Evolutionary conservation across 2,797 vertebrate genomes (phyloP).

Genomic region (Phrynocephalus vlangalii): DNA sequence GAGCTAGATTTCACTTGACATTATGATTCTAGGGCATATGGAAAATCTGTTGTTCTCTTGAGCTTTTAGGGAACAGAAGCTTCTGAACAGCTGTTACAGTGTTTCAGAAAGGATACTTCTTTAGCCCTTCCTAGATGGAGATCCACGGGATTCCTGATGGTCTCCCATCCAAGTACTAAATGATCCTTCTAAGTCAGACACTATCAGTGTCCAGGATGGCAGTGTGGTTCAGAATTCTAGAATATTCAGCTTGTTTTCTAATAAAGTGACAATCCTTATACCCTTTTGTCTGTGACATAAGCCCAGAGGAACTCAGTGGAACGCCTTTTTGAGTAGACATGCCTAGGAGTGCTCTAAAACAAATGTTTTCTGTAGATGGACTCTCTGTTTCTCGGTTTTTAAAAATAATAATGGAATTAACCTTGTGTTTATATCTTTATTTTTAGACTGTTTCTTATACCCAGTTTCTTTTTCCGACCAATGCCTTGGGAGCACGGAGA

Average conservation of each 20-base stretch:
- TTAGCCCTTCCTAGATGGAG: no score
- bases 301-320: not conserved
- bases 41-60: not conserved
- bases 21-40: not conserved
- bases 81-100: not conserved
- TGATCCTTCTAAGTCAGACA: no score
- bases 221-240: no score
- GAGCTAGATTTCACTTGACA: not conserved
- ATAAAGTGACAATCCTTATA: not conserved
- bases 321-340: not conserved
- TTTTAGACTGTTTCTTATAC: slow-evolving; percentile 95
- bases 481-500: slow-evolving; percentile 91
- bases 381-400: not conserved
- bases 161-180: no score
- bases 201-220: no score
- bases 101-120: no score
- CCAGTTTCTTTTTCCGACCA: slow-evolving; percentile 96
- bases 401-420: slow-evolving; percentile 29
- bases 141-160: no score
- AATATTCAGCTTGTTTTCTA: not conserved
- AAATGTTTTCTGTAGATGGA: not conserved
- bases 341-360: not conserved
- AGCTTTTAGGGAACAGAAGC: not conserved
- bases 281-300: not conserved
- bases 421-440: slow-evolving; percentile 31